Evolutionary conservation across 2,113 vertebrate genomes (phyloP).

Genomic region (Tringa solitaria): DNA sequence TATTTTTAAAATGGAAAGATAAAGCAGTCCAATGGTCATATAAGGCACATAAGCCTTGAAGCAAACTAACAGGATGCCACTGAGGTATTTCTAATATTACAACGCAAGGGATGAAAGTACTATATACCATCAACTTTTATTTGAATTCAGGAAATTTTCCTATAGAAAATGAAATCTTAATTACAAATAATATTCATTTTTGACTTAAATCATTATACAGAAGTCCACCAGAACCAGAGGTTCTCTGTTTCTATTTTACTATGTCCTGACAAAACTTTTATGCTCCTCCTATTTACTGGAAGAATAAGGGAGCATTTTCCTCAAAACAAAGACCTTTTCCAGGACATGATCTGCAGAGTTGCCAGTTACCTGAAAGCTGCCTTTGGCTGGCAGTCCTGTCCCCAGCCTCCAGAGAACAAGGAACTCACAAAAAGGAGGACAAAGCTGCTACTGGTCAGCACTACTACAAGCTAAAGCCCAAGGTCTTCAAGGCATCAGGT

Average conservation of each 20-base stretch:
- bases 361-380: not conserved
- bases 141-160: not conserved
- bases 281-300: not conserved
- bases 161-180: not conserved
- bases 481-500: not conserved
- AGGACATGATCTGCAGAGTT: not conserved
- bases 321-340: not conserved
- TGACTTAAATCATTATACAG: not conserved
- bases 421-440: not conserved
- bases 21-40: not conserved
- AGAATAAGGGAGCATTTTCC: slow-evolving; percentile 13
- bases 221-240: not conserved
- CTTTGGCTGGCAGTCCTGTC: not conserved
- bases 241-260: not conserved
- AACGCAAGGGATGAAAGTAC: not conserved
- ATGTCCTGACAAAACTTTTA: not conserved
- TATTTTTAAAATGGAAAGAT: not conserved
- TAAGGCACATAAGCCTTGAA: not conserved
- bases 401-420: not conserved
- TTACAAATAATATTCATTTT: not conserved
- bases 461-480: not conserved
- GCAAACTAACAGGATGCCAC: not conserved
- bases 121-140: not conserved
- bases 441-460: not conserved
- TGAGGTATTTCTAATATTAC: not conserved